Percentiles rank a stretch among this genome's conserved stretches.
Evolutionary conservation across 2,888 invertebrate species (phyloP).

Genomic region (Lasius fuliginosus): DNA sequence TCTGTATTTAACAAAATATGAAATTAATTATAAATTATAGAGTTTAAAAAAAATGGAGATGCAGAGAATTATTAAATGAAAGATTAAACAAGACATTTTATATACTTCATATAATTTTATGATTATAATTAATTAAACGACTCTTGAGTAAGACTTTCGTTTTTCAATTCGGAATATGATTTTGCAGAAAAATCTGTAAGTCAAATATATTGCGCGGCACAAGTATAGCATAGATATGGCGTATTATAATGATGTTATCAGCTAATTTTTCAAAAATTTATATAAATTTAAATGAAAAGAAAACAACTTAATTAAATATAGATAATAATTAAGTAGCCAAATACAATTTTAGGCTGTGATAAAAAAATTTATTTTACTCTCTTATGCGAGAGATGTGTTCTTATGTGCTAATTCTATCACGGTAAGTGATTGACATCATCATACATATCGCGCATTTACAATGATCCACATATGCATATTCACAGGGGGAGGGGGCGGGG

Average conservation of each 20-base stretch:
- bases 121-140: background rate
- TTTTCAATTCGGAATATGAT: too few relatives aligned
- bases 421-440: constrained; percentile 11
- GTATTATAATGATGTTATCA: too few relatives aligned
- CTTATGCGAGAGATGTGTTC: background rate
- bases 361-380: background rate
- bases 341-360: background rate
- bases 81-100: background rate
- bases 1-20: background rate
- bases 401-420: background rate
- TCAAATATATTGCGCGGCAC: too few relatives aligned
- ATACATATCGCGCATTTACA: background rate
- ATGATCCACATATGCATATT: background rate
- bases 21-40: background rate
- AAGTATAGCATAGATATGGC: too few relatives aligned
- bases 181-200: too few relatives aligned
- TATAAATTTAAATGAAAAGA: too few relatives aligned
- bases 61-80: background rate
- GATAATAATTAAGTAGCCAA: too few relatives aligned
- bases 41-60: background rate
- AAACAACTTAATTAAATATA: too few relatives aligned
- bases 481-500: too few relatives aligned
- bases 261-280: too few relatives aligned
- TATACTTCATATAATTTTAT: too few relatives aligned
- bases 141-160: too few relatives aligned